Conservation (phyloP, 2,797 vertebrate genomes). For the Carduelis carduelis region DNA sequence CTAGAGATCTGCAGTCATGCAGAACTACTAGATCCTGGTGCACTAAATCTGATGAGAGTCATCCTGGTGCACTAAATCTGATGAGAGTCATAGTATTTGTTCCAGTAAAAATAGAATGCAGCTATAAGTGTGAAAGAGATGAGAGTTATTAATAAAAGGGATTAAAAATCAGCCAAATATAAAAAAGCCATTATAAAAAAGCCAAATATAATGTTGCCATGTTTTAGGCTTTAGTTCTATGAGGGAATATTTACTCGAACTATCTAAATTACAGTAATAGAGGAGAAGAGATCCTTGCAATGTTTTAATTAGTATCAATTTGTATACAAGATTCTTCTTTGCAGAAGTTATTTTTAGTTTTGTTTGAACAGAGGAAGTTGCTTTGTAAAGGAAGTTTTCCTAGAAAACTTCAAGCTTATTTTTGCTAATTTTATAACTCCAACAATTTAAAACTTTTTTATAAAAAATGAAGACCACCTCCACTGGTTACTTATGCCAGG, state of each 20-base stretch:
- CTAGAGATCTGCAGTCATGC: background rate
- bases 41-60: background rate
- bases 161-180: background rate
- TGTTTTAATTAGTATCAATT: conserved; percentile 10
- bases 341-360: conserved; percentile 10
- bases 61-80: background rate
- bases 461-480: background rate
- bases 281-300: background rate
- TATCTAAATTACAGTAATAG: background rate
- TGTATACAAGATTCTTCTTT: background rate
- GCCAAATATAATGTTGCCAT: background rate
- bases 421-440: background rate
- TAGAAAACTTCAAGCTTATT: background rate
- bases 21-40: background rate
- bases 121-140: background rate
- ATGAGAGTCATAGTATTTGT: background rate
- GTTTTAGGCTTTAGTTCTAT: background rate
- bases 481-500: background rate
- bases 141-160: background rate
- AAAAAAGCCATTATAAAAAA: background rate
- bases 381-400: background rate
- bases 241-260: background rate
- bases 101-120: background rate
- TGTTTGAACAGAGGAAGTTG: conserved; percentile 21
- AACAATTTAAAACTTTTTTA: background rate